Evolutionary conservation across 30 jellyfish, hydroid and myxozoan genomes (phyloP).

Genomic region (Hydractinia echinata): DNA sequence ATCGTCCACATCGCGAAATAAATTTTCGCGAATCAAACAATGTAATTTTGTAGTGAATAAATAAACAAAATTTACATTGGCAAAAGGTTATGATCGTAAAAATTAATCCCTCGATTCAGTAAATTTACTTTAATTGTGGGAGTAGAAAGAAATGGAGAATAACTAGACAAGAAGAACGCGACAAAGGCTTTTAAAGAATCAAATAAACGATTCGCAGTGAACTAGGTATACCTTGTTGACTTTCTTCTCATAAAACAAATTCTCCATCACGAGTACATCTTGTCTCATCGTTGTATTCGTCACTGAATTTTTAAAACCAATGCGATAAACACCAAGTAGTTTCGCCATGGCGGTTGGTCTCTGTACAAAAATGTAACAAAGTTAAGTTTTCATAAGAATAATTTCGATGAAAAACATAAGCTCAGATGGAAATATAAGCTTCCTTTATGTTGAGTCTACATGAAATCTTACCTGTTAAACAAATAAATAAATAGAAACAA

Average conservation of each 20-base stretch:
- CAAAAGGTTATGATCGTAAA: no score
- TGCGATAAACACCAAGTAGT: slow-evolving; percentile 80
- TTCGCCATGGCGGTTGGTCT: slow-evolving; percentile 88
- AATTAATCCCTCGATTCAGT: no score
- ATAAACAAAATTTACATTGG: no score
- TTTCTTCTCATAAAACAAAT: slow-evolving; percentile 66
- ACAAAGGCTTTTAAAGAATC: no score
- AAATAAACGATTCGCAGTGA: no score
- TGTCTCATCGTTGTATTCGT: slow-evolving; percentile 82
- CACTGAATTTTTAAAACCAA: slow-evolving; percentile 79
- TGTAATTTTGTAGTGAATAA: no score
- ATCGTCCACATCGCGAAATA: no score
- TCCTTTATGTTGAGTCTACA: neutral
- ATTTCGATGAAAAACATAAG: neutral
- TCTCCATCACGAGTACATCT: slow-evolving; percentile 85
- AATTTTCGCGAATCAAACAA: no score
- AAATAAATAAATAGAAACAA: neutral
- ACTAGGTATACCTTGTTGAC: slow-evolving; percentile 58
- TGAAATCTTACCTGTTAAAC: neutral
- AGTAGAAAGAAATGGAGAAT: no score
- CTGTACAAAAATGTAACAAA: slow-evolving; percentile 20
- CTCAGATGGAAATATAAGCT: no score
- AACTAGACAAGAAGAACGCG: no score
- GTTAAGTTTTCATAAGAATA: neutral
- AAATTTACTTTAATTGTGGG: no score